Base-by-base conservation (phyloP, 2,113 vertebrate species). In the Dermatemys mawii region DNA sequence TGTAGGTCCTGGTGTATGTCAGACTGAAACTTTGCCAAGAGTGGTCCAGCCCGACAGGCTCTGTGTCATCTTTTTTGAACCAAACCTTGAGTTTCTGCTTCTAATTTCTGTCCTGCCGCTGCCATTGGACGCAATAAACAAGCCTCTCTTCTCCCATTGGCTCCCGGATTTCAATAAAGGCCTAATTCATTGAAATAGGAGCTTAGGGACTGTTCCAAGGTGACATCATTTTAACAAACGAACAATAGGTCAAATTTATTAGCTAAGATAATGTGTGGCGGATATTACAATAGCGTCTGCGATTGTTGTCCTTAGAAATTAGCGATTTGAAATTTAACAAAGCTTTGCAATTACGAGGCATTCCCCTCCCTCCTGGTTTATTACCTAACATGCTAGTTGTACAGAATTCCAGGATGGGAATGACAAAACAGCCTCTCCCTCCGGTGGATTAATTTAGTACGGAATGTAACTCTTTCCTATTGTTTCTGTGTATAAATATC, bases 221-320 rank as follows among this genome's bases (percentile, higher is more conserved):
- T 98, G 98, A 98, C 98, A 98, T 98, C 98, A 98, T 97, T 97
- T 97, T 97, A 97, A 97, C 97, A 97, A 98, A 97, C 97, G 97
- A 98, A 97, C 98, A 98, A 98, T 98, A 98, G 98, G 97, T 97
- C 97, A 98, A 98, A 98, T 98, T 98, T 98, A 98, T 98, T 98
- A 98, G 97, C 96, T 86, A 50, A 94, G 96, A 96, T 97, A 97
- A 97, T 96, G 95, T 93, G 97, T 90, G 97, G 96, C 93, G 95
- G 97, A 97, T 97, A 97, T 97, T 97, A 94, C 96, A 94, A 73
- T 93, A 94, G 96, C 93, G 91, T 97, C 90, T 82, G 89, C 51
- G 63, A 86, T 14, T 27, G 84, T 50, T 86, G 90, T 60, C 90
- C 81, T 83, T 91, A 29, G 95, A 93, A 96, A 96, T 94, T 60